phyloP scores from a whole-genome alignment of 2,888 invertebrate genomes.

The Drosophila prostipennis region DNA sequence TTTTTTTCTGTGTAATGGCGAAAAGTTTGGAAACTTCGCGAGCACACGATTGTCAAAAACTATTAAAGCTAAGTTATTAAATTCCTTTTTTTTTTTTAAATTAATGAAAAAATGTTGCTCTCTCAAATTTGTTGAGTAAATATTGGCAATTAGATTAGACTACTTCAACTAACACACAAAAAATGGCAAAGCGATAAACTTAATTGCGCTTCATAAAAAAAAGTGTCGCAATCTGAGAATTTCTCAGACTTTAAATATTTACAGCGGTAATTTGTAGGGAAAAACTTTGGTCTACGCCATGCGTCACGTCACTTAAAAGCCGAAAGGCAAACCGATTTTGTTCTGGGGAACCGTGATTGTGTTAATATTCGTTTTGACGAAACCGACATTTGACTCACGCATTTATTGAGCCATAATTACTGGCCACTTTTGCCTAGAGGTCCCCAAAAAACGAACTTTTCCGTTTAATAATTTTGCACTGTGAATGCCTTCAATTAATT shows the following conservation, averaged over 20 bases:
- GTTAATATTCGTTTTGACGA: slow-evolving; percentile 5
- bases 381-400: slow-evolving; percentile 14
- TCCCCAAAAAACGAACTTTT: neutral
- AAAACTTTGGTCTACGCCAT: slow-evolving; percentile 23
- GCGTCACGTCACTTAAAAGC: slow-evolving; percentile 35
- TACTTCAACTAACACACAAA: neutral
- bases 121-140: slow-evolving; percentile 11
- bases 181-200: neutral
- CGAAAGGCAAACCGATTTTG: slow-evolving; percentile 4
- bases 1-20: too few relatives aligned
- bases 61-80: neutral
- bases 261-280: slow-evolving; percentile 22
- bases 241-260: slow-evolving; percentile 31
- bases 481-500: too few relatives aligned
- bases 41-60: neutral
- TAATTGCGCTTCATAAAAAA: neutral
- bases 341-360: slow-evolving; percentile 28
- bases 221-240: neutral
- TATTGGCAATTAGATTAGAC: slow-evolving; percentile 28
- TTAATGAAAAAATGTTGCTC: neutral
- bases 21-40: neutral
- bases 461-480: neutral
- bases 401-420: slow-evolving; percentile 8
- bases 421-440: neutral
- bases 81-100: neutral